Evolutionary conservation across 1,140 invertebrate species (phyloP), one percentile per base, ranked within the genome.

Genomic region (Drosophila ananassae): DNA sequence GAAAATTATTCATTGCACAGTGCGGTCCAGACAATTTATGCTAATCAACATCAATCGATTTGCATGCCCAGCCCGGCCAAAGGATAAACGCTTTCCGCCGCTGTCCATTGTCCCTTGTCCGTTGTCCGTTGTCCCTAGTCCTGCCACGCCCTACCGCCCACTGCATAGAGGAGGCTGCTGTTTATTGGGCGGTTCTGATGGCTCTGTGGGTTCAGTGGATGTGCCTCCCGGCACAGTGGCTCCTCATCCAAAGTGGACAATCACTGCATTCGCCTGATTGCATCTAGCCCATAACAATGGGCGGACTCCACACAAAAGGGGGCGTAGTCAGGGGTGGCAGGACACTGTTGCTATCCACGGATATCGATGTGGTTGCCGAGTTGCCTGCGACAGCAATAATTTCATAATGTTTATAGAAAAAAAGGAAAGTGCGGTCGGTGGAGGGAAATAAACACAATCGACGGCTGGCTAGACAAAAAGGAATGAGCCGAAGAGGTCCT

Each of bases 21-120:
- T 89, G 85, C 81, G 85, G 85, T 90, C 81, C 85, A 90, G 85
- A 90, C 85, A 90, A 90, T 90, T 90, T 90, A 90, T 90, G 85
- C 87, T 90, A 90, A 90, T 90, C 85, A 90, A 90, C 85, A 90
- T 90, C 85, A 90, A 90, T 90, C 85, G 85, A 85, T 90, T 90
- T 82, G 83, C 84, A 89, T 89, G 79, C 68, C 72, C 60, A 63
- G 77, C 73, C 61, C 21, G 50, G 66, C 62, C 64, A 64, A 50
- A 74, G 76, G 80, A 76, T 79, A 81, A 85, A 85, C 72, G 77
- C 24, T 58, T 22, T 44, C 25, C 25, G 25, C 34, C 34, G 34
- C 12, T 37, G 34, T 37, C 34, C 34, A n/a, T 37, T 37, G 34
- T 37, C 34, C 9, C 8, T 4, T 37, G 34, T 37, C 34, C 71